Evolutionary conservation across 2,888 invertebrate genomes (phyloP).

Genomic region (Baronia brevicornis): DNA sequence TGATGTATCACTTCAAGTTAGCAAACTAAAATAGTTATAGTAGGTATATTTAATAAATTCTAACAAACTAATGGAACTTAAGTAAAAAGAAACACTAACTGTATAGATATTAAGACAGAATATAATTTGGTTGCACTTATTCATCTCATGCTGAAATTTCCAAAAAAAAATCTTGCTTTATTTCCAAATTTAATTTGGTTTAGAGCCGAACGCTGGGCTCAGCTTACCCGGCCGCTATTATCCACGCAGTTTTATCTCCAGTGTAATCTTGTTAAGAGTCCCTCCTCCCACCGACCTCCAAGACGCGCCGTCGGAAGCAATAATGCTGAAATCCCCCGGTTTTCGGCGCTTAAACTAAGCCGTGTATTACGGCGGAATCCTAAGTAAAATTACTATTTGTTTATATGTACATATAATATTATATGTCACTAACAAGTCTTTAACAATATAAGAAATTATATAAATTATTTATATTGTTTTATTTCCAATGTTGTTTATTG

Average conservation of each 20-base stretch:
- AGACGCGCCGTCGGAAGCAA: slow-evolving; percentile 41
- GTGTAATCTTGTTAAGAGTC: slow-evolving; percentile 75
- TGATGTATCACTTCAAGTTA: no score
- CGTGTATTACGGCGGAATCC: slow-evolving; percentile 49
- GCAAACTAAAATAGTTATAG: no score
- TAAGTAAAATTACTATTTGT: slow-evolving; percentile 46
- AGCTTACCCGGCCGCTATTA: slow-evolving; percentile 65
- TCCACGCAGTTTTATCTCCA: slow-evolving; percentile 68
- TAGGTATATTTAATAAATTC: no score
- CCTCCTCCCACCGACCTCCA: slow-evolving; percentile 28
- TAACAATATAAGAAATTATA: no score
- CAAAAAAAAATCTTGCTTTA: slow-evolving; percentile 25
- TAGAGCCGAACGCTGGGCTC: slow-evolving; percentile 39
- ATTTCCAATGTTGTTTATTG: no score
- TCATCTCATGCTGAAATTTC: slow-evolving; percentile 13
- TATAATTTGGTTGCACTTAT: no score
- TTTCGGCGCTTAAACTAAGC: slow-evolving; percentile 67
- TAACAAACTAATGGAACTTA: no score
- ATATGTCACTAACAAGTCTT: no score
- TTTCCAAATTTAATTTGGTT: slow-evolving; percentile 63
- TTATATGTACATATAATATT: slow-evolving; percentile 19
- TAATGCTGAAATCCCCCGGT: slow-evolving; percentile 67
- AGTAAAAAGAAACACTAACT: no score
- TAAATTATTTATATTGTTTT: no score
- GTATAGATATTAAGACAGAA: no score